These are phyloP conservation scores for Leptinotarsa juncta DNA, from an alignment of 2,888 invertebrate species.

Conservation along the genomic window DNA sequence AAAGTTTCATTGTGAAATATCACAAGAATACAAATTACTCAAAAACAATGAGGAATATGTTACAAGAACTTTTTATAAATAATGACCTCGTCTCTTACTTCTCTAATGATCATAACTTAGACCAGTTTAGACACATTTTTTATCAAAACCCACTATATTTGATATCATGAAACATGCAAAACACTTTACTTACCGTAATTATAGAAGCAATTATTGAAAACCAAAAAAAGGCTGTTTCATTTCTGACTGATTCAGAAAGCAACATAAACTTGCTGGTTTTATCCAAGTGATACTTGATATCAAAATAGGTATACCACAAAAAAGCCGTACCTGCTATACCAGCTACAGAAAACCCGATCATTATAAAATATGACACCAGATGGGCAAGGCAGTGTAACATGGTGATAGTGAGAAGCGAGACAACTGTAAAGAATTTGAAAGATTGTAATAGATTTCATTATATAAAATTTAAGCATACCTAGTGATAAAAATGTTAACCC, in stretches of 20 bases:
- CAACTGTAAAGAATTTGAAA: constrained; percentile 70
- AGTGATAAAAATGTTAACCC: constrained; percentile 83
- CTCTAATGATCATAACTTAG: too few relatives aligned
- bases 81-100: too few relatives aligned
- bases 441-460: constrained; percentile 19
- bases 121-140: background rate
- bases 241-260: constrained; percentile 83
- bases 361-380: constrained; percentile 88
- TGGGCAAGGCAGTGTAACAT: constrained; percentile 86
- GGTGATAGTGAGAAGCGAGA: constrained; percentile 85
- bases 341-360: constrained; percentile 81
- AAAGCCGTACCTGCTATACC: constrained; percentile 82
- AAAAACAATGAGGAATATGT: too few relatives aligned
- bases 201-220: constrained; percentile 89
- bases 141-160: too few relatives aligned
- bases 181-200: constrained; percentile 77
- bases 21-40: too few relatives aligned
- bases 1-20: too few relatives aligned
- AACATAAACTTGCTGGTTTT: constrained; percentile 66
- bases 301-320: constrained; percentile 91
- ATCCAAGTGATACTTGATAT: constrained; percentile 76
- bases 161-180: background rate
- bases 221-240: constrained; percentile 86
- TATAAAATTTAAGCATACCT: constrained; percentile 69
- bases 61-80: too few relatives aligned